Evolutionary conservation across 2,113 vertebrate genomes (phyloP).

Genomic region (Gymnogyps californianus): DNA sequence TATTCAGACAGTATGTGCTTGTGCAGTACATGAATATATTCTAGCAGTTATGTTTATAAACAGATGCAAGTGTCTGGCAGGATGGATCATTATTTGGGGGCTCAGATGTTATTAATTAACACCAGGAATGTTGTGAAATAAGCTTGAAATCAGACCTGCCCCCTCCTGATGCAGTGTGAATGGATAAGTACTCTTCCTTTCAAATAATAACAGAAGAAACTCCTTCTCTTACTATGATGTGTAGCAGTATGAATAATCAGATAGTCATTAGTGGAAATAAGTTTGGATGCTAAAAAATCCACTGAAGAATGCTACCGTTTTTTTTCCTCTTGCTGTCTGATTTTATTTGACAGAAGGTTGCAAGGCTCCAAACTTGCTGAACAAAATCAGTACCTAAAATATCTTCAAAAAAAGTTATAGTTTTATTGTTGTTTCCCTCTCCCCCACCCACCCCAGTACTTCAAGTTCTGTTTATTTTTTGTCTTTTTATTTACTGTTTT

Average conservation of each 20-base stretch:
- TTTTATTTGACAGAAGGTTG: neutral
- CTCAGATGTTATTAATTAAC: conserved; percentile 66
- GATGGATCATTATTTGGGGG: conserved; percentile 43
- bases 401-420: neutral
- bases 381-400: neutral
- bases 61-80: conserved; percentile 50
- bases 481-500: neutral
- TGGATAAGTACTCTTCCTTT: neutral
- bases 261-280: neutral
- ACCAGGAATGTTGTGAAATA: conserved; percentile 53
- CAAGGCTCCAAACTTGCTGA: neutral
- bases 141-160: conserved; percentile 32
- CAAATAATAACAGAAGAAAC: neutral
- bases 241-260: neutral
- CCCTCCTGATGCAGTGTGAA: conserved; percentile 1
- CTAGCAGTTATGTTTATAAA: conserved; percentile 59
- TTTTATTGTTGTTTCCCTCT: neutral
- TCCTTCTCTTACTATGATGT: neutral
- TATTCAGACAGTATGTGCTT: neutral
- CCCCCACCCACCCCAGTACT: neutral
- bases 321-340: neutral
- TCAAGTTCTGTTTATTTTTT: neutral
- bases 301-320: neutral
- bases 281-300: neutral
- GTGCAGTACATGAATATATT: conserved; percentile 30